Evolutionary conservation across 2,797 vertebrate species (phyloP).

Genomic region (Prunella strophiata): DNA sequence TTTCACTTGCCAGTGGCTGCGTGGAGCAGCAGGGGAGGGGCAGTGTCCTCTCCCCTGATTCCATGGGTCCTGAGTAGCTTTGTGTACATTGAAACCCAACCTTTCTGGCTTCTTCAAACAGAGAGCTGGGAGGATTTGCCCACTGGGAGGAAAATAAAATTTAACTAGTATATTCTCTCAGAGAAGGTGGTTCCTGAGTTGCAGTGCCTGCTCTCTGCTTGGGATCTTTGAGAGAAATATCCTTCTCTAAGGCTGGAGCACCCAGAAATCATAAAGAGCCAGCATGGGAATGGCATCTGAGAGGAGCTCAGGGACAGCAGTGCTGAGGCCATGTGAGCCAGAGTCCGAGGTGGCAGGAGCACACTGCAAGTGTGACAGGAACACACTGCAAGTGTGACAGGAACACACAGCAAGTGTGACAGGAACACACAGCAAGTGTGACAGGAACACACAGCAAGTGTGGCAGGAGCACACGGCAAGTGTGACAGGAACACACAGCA

Average conservation of each 20-base stretch:
- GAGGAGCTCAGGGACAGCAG: background rate
- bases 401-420: fast-evolving
- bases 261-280: background rate
- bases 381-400: background rate
- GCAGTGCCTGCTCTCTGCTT: background rate
- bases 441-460: fast-evolving
- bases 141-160: background rate
- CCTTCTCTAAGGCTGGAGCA: background rate
- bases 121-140: background rate
- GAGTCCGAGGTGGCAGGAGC: background rate
- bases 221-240: background rate
- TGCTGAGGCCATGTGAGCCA: fast-evolving
- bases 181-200: background rate
- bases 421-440: background rate
- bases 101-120: background rate
- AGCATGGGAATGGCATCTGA: background rate
- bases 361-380: fast-evolving
- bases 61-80: fast-evolving
- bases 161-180: background rate
- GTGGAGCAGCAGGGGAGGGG: background rate
- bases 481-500: fast-evolving
- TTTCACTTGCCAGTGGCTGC: background rate
- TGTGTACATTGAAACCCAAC: background rate
- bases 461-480: background rate
- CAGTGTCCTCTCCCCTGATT: background rate